A percentile compares a stretch with the other conserved stretches of the same genome.
Conservation (phyloP, 1,140 invertebrate species). For the Macrotrachela quadricornifera region DNA sequence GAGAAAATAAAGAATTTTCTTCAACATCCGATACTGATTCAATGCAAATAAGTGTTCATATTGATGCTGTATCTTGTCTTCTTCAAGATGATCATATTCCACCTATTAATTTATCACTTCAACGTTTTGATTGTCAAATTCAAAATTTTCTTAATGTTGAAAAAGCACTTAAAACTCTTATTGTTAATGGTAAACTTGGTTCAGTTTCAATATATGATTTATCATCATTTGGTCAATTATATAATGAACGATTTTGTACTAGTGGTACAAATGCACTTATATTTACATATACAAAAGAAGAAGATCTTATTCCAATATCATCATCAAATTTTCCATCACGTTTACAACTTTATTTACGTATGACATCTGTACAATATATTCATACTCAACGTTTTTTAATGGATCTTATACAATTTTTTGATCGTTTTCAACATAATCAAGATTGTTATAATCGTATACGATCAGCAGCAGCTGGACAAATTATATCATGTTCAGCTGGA, state of each 20-base stretch:
- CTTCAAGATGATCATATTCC: not conserved
- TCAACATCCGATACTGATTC: no score
- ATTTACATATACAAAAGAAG: constrained; percentile 37
- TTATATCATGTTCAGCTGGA: constrained; percentile 20
- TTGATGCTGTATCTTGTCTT: not conserved
- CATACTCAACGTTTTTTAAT: constrained; percentile 78
- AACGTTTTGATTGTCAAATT: not conserved
- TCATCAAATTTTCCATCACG: not conserved
- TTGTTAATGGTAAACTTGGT: constrained; percentile 37
- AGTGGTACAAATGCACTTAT: constrained; percentile 43
- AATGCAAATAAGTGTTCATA: not conserved
- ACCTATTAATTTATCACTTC: not conserved
- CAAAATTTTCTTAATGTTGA: not conserved
- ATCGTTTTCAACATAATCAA: constrained; percentile 61
- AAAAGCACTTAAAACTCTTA: constrained; percentile 12
- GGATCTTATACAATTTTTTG: constrained; percentile 60
- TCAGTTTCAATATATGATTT: constrained; percentile 57
- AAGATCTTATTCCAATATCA: not conserved
- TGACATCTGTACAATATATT: constrained; percentile 52
- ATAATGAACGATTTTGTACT: constrained; percentile 61
- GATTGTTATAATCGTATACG: constrained; percentile 41
- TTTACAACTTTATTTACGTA: constrained; percentile 10
- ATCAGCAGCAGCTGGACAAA: constrained; percentile 24
- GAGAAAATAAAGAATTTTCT: not conserved
- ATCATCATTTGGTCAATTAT: constrained; percentile 47